Evolutionary conservation across 2,113 vertebrate species (phyloP).

Genomic region (Serinus canaria): DNA sequence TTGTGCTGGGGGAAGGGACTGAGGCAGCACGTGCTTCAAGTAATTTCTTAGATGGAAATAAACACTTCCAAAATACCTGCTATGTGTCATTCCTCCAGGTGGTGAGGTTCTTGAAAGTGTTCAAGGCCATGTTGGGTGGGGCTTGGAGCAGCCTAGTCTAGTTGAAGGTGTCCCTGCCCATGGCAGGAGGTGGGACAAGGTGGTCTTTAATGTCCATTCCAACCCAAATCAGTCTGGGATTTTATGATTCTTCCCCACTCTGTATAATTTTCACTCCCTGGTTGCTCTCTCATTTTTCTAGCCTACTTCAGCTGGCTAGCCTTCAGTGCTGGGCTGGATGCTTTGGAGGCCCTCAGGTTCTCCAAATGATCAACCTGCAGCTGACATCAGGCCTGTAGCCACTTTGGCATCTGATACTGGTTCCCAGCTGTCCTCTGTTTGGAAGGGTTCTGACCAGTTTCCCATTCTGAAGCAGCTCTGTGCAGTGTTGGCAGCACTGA

Average conservation of each 20-base stretch:
- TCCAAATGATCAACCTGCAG: neutral
- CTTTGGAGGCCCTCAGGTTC: neutral
- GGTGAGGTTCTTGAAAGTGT: neutral
- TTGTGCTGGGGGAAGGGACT: neutral
- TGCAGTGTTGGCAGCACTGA: neutral
- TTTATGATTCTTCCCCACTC: neutral
- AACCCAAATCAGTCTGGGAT: neutral
- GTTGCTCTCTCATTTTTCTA: neutral
- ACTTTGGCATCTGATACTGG: neutral
- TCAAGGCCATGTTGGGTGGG: neutral
- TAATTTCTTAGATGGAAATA: neutral
- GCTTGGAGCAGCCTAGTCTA: neutral
- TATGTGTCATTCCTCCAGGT: neutral
- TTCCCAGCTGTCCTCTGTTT: slow-evolving; percentile 1
- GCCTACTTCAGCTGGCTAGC: neutral
- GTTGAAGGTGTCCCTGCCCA: neutral
- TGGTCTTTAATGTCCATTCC: neutral
- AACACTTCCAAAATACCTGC: neutral
- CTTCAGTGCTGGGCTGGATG: neutral
- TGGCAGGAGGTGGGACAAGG: neutral
- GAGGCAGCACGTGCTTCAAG: neutral
- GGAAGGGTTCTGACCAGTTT: neutral
- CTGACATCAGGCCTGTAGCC: neutral
- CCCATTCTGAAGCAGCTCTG: neutral
- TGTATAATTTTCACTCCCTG: neutral